Conservation (phyloP, 2,888 invertebrate genomes). For the Leptothorax acervorum region DNA sequence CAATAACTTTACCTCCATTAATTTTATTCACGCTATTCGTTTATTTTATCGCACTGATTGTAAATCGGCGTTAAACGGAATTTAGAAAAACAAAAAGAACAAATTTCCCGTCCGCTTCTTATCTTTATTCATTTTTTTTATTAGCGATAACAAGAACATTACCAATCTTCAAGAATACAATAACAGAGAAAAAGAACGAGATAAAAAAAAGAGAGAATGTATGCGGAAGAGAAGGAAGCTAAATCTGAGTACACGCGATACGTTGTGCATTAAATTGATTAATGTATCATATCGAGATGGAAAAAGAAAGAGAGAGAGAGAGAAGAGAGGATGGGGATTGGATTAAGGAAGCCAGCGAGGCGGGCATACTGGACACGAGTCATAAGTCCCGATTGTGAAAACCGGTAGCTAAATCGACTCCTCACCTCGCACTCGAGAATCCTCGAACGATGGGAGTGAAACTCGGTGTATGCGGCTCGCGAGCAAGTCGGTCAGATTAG, state of each 20-base stretch:
- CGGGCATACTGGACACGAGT: conserved; percentile 40
- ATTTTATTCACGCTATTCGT: conserved; percentile 26
- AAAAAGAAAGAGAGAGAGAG: background rate
- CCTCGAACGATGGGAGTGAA: conserved; percentile 64
- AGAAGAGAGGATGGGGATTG: background rate
- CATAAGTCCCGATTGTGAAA: conserved; percentile 63
- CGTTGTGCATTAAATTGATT: conserved; percentile 23
- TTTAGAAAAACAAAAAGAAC: background rate
- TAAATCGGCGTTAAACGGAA: conserved; percentile 9
- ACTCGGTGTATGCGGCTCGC: conserved; percentile 62
- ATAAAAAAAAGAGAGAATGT: background rate
- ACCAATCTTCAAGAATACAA: conserved; percentile 6
- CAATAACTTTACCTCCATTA: conserved; percentile 31
- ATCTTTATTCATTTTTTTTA: background rate
- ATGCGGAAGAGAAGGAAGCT: too few species aligned
- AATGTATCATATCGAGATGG: background rate
- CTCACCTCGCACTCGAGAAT: conserved; percentile 38
- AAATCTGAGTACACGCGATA: background rate
- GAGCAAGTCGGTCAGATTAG: conserved; percentile 75
- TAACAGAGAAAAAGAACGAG: background rate
- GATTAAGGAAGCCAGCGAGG: conserved; percentile 22
- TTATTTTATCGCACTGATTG: conserved; percentile 13
- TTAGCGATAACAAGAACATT: conserved; percentile 3
- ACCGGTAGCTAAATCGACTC: conserved; percentile 65
- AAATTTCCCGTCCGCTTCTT: background rate